Conservation (phyloP, 2,797 vertebrate genomes). For the Sylvilagus floridanus region DNA sequence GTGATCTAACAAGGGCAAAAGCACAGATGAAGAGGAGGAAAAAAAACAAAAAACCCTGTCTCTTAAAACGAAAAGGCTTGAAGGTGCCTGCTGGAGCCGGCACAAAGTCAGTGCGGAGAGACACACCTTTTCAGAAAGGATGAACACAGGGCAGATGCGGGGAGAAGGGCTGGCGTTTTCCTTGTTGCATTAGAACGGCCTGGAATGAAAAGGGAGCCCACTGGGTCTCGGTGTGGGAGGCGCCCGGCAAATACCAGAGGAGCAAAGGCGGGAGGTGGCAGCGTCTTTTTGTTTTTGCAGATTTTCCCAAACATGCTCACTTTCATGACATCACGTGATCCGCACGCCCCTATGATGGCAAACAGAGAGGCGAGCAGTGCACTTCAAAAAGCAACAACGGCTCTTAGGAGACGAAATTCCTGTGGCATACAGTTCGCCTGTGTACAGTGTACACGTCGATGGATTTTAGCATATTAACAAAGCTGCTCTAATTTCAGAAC, state of each 20-base stretch:
- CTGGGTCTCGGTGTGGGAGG: constrained; percentile 32
- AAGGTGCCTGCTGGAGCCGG: constrained; percentile 51
- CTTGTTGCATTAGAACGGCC: constrained; percentile 47
- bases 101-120: constrained; percentile 74
- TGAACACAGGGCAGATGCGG: not conserved
- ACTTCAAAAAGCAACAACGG: not conserved
- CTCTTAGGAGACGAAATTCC: constrained; percentile 6
- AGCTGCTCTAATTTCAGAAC: constrained; percentile 56
- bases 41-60: constrained; percentile 50
- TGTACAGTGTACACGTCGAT: not conserved
- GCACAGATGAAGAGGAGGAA: constrained; percentile 51
- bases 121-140: not conserved
- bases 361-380: not conserved
- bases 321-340: not conserved
- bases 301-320: constrained; percentile 28
- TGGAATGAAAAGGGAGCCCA: constrained; percentile 29
- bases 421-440: not conserved
- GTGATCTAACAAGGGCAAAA: constrained; percentile 80
- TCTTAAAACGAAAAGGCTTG: constrained; percentile 77
- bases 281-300: constrained; percentile 17
- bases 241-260: constrained; percentile 51
- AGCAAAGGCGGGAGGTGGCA: not conserved
- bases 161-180: constrained; percentile 24
- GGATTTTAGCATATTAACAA: constrained; percentile 20
- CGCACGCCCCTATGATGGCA: not conserved